A percentile compares a stretch with the other conserved stretches of the same genome.
These are phyloP conservation scores for Formica exsecta DNA, from an alignment of 1,140 invertebrate genomes.

Conservation along the genomic window DNA sequence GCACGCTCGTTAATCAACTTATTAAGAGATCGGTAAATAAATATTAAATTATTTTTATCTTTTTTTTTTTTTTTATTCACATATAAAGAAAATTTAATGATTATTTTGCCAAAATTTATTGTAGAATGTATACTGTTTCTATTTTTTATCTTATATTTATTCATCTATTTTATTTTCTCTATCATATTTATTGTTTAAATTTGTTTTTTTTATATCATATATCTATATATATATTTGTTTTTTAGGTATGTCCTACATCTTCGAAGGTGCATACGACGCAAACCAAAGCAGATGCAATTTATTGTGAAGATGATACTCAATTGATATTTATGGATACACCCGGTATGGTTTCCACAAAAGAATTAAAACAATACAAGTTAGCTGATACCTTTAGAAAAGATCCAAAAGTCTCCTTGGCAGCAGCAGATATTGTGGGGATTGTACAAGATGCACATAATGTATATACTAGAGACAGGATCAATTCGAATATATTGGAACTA, in stretches of 20 bases:
- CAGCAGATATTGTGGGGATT: slow-evolving; percentile 94
- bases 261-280: slow-evolving; percentile 96
- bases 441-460: slow-evolving; percentile 93
- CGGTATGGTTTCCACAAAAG: slow-evolving; percentile 90
- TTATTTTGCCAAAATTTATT: not conserved
- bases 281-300: slow-evolving; percentile 90
- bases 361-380: slow-evolving; percentile 90
- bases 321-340: slow-evolving; percentile 96
- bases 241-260: slow-evolving; percentile 94
- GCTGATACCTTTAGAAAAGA: slow-evolving; percentile 89
- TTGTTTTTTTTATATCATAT: no score
- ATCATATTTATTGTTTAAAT: not conserved
- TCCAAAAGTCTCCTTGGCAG: slow-evolving; percentile 88
- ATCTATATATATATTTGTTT: not conserved
- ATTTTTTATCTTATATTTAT: slow-evolving; percentile 4
- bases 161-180: slow-evolving; percentile 13
- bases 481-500: slow-evolving; percentile 90
- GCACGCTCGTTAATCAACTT: slow-evolving; percentile 96
- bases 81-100: not conserved
- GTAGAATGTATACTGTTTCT: not conserved
- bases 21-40: slow-evolving; percentile 91
- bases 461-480: slow-evolving; percentile 89
- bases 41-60: slow-evolving; percentile 29
- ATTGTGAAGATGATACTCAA: slow-evolving; percentile 92
- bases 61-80: slow-evolving; percentile 16